phyloP scores from a whole-genome alignment of 1,140 invertebrate species.

The Calliphora vicina region DNA sequence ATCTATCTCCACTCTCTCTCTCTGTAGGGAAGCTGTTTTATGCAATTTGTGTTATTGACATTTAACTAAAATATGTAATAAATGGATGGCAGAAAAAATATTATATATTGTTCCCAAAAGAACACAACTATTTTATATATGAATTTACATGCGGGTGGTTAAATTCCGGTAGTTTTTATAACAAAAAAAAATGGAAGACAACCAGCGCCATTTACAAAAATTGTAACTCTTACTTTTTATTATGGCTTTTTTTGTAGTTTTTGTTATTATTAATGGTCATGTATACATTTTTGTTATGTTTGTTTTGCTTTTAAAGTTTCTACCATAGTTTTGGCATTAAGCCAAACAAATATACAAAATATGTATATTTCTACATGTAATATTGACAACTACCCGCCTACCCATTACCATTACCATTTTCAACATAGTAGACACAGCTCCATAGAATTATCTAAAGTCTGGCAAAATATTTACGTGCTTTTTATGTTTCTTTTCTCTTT shows the following conservation, averaged over 20 bases:
- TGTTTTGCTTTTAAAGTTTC: not conserved
- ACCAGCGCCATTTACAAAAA: not conserved
- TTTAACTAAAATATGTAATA: not conserved
- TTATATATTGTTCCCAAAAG: not conserved
- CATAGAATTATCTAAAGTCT: not conserved
- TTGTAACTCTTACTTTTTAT: constrained; percentile 29
- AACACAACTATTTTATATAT: not conserved
- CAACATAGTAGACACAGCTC: too few species aligned
- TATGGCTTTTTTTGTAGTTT: not conserved
- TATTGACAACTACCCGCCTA: too few species aligned
- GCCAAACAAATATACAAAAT: not conserved
- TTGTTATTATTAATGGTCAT: constrained; percentile 1
- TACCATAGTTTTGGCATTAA: not conserved
- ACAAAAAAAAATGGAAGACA: not conserved
- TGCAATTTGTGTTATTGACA: constrained; percentile 13
- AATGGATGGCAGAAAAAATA: not conserved
- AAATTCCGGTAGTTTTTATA: not conserved
- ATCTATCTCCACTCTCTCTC: too few species aligned
- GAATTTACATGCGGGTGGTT: not conserved
- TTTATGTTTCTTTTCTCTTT: not conserved
- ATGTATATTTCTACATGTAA: too few species aligned
- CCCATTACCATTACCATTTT: too few species aligned
- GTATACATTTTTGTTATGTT: not conserved
- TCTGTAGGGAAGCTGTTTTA: not conserved
- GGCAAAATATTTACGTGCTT: not conserved